phyloP scores from a whole-genome alignment of 2,797 vertebrate species.

The Ispidina picta region DNA sequence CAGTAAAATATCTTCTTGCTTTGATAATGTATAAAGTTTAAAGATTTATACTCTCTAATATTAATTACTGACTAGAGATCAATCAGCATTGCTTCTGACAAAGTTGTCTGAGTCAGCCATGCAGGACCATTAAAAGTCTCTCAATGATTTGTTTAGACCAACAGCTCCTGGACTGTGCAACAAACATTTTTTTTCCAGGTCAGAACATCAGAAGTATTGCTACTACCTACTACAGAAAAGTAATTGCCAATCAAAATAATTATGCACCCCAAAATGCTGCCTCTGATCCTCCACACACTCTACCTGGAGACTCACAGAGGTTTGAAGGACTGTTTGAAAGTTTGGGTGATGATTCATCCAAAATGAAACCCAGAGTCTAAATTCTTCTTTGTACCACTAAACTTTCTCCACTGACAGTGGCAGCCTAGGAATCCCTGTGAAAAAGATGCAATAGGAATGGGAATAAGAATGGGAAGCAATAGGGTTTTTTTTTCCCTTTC shows the following conservation, averaged over 20 bases:
- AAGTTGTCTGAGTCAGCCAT: background rate
- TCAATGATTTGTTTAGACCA: background rate
- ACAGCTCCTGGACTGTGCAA: background rate
- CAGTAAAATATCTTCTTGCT: background rate
- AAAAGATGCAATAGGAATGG: background rate
- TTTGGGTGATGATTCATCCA: background rate
- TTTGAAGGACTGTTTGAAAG: background rate
- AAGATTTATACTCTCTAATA: background rate
- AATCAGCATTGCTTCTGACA: background rate
- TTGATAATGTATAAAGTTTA: background rate
- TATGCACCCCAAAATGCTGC: background rate
- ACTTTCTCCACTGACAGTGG: too few species aligned
- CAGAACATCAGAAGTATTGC: background rate
- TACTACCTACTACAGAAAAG: background rate
- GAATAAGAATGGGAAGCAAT: background rate
- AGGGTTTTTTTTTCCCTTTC: too few species aligned
- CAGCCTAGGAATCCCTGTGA: too few species aligned
- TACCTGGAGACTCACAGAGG: background rate
- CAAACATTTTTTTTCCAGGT: background rate
- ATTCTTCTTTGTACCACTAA: background rate
- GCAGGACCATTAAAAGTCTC: background rate
- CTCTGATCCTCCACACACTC: background rate
- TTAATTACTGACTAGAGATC: conserved; percentile 3
- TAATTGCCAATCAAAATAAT: background rate
- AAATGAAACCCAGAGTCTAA: background rate